Conservation (phyloP, 2,797 vertebrate species). For the Synanceia verrucosa region DNA sequence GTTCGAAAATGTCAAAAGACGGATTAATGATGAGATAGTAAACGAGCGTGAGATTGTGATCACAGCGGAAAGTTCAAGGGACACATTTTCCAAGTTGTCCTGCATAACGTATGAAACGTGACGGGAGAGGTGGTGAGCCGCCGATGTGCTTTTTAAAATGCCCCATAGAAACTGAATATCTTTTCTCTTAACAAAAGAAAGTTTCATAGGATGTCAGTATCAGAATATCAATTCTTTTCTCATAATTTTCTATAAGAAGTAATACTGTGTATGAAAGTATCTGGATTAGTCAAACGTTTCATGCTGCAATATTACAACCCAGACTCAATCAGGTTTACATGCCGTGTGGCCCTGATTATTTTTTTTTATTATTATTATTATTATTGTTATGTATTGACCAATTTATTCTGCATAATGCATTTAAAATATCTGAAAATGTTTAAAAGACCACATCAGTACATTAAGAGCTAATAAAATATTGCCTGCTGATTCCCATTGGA, state of each 20-base stretch:
- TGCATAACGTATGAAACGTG: neutral
- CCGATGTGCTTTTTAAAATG: neutral
- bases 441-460: too few species aligned
- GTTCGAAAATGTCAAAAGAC: neutral
- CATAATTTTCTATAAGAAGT: neutral
- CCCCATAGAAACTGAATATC: too few species aligned
- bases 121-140: neutral
- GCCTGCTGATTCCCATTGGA: neutral
- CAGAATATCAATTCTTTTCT: neutral
- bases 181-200: neutral
- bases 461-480: too few species aligned
- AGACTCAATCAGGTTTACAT: neutral
- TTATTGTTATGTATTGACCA: neutral
- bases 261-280: neutral
- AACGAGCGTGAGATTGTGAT: neutral
- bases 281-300: neutral
- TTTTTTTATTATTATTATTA: too few species aligned
- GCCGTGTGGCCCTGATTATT: too few species aligned
- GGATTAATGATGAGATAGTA: neutral
- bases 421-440: neutral
- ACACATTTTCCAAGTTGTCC: neutral
- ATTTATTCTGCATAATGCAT: neutral
- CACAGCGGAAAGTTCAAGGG: neutral
- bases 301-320: neutral
- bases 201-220: neutral